phyloP scores from a whole-genome alignment of 2,797 vertebrate genomes.

The Acanthurus tractus region DNA sequence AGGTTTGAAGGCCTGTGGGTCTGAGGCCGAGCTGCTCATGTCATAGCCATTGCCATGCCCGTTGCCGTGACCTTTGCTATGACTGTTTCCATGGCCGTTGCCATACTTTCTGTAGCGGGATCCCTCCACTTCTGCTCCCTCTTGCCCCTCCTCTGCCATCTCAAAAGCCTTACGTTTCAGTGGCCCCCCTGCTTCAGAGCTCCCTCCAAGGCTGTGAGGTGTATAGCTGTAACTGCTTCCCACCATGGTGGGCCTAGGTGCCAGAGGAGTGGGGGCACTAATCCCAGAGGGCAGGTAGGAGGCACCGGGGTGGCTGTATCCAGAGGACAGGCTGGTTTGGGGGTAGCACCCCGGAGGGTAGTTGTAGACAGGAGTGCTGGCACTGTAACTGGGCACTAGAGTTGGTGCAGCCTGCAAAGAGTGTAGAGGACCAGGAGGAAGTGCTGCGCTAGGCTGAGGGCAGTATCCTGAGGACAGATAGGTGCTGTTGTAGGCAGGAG shows the following conservation, averaged over 20 bases:
- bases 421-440: constrained; percentile 88
- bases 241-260: constrained; percentile 82
- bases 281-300: constrained; percentile 91
- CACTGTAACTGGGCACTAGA: constrained; percentile 87
- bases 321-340: constrained; percentile 83
- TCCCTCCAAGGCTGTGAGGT: constrained; percentile 77
- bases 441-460: constrained; percentile 84
- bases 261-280: constrained; percentile 89
- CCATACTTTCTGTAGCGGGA: constrained; percentile 90
- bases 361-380: constrained; percentile 89
- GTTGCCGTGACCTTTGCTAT: constrained; percentile 83
- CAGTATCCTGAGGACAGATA: constrained; percentile 93
- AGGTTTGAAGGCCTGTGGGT: constrained; percentile 76
- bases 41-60: constrained; percentile 87
- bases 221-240: constrained; percentile 86
- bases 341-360: constrained; percentile 88
- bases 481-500: constrained; percentile 88
- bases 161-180: constrained; percentile 87
- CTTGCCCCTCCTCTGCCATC: constrained; percentile 82
- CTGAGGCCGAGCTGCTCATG: constrained; percentile 60
- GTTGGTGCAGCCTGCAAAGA: constrained; percentile 83
- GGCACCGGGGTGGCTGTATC: constrained; percentile 88
- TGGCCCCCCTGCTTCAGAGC: constrained; percentile 71
- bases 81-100: constrained; percentile 88
- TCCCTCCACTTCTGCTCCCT: constrained; percentile 76